Conservation (phyloP, 1,140 invertebrate species). For the Pemphigus obesinymphae region DNA sequence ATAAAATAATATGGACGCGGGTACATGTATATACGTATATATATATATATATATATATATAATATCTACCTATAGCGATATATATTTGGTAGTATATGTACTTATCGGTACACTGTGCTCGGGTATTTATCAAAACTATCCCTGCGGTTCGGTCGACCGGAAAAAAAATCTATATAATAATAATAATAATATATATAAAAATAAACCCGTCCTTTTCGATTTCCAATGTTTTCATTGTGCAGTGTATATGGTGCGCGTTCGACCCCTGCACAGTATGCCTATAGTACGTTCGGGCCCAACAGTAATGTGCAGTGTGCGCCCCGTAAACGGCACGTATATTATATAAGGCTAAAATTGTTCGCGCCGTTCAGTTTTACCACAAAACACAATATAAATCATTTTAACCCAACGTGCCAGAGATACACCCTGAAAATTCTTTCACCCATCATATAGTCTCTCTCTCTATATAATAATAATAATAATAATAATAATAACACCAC, state of each 20-base stretch:
- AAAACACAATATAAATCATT: conserved; percentile 19
- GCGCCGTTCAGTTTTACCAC: not conserved
- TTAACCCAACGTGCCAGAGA: not conserved
- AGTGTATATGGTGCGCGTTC: not conserved
- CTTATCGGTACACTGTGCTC: not conserved
- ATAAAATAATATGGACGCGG: not conserved
- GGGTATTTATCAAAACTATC: not conserved
- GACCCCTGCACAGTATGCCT: not conserved
- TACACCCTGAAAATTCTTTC: conserved; percentile 8
- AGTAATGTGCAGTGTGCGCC: not conserved
- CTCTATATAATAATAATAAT: no score
- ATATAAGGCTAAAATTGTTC: conserved; percentile 1
- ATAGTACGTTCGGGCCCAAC: not conserved
- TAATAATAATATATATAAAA: not conserved
- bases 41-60: not conserved
- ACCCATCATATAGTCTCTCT: not conserved
- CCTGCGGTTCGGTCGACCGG: conserved; percentile 11
- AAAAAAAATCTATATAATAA: conserved; percentile 2
- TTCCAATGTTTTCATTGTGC: conserved; percentile 23
- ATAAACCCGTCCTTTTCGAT: conserved; percentile 27
- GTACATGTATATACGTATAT: not conserved
- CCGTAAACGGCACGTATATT: not conserved
- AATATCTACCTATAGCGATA: not conserved
- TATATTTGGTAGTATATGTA: not conserved
- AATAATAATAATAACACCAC: no score